phyloP scores from a whole-genome alignment of 2,888 invertebrate species.

The Eilema sororculum region DNA sequence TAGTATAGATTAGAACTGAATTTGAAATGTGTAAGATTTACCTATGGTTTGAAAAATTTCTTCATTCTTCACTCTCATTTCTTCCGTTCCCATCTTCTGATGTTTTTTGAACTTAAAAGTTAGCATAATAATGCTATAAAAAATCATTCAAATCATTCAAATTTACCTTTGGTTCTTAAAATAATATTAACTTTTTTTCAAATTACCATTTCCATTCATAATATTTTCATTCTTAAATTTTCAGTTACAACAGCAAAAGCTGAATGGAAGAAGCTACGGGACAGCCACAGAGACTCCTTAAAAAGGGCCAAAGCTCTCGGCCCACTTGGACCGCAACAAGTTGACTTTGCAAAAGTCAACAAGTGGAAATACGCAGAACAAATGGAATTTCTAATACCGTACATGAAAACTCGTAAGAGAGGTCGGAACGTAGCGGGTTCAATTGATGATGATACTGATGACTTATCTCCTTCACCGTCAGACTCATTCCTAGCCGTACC shows the following conservation, averaged over 20 bases:
- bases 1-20: no score
- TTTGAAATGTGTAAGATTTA: no score
- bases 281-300: constrained; percentile 47
- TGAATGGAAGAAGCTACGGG: constrained; percentile 49
- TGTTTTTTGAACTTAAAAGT: no score
- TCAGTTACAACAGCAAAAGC: constrained; percentile 47
- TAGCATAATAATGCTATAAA: no score
- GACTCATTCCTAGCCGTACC: constrained; percentile 48
- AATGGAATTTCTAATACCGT: constrained; percentile 49
- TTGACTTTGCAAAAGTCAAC: constrained; percentile 27
- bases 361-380: constrained; percentile 52
- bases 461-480: constrained; percentile 42
- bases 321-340: constrained; percentile 4
- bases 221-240: constrained; percentile 20
- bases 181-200: no score
- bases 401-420: constrained; percentile 48
- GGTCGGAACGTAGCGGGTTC: constrained; percentile 29
- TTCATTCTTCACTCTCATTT: no score
- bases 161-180: no score
- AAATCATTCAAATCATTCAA: no score
- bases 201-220: background rate
- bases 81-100: no score
- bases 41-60: no score
- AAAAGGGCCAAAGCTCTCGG: constrained; percentile 35
- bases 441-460: constrained; percentile 40